Percentiles rank a stretch among this genome's conserved stretches.
Evolutionary conservation across 2,113 vertebrate species (phyloP).

Genomic region (Telmatochromis sp.): DNA sequence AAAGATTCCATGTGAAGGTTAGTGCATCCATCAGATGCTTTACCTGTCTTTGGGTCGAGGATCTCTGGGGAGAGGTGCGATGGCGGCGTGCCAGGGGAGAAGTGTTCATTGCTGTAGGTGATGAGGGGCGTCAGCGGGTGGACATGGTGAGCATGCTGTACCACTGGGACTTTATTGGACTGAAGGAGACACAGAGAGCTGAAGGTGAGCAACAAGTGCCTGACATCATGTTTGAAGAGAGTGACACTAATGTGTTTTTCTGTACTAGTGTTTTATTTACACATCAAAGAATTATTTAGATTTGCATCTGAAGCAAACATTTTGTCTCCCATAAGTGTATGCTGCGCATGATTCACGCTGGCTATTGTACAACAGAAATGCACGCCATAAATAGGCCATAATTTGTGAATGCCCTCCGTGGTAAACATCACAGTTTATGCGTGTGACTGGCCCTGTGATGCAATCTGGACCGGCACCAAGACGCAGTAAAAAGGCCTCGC

Average conservation of each 20-base stretch:
- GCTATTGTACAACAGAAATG: not conserved
- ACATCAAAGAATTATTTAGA: not conserved
- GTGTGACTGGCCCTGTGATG: slow-evolving; percentile 65
- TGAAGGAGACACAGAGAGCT: slow-evolving; percentile 38
- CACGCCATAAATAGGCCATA: not conserved
- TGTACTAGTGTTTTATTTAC: not conserved
- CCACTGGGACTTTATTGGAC: slow-evolving; percentile 96
- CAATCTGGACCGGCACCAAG: slow-evolving; percentile 70
- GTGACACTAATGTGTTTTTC: not conserved
- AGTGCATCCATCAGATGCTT: not conserved
- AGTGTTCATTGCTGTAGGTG: slow-evolving; percentile 94
- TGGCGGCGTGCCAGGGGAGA: slow-evolving; percentile 60
- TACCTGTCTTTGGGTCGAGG: slow-evolving; percentile 82
- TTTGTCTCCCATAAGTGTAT: not conserved
- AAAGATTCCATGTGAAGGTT: not conserved
- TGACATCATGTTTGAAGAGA: not conserved
- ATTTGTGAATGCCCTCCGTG: slow-evolving; percentile 32
- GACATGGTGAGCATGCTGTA: slow-evolving; percentile 87
- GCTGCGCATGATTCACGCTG: not conserved
- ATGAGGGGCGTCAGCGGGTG: slow-evolving; percentile 96
- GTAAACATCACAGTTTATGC: slow-evolving; percentile 56
- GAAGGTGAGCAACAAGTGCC: not conserved
- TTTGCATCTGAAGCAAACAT: not conserved
- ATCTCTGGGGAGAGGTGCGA: slow-evolving; percentile 83
- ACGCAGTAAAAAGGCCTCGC: slow-evolving; percentile 58